A percentile compares a stretch with the other conserved stretches of the same genome.
Conservation (phyloP, 1,140 invertebrate genomes). For the Scaptomyza graminum region DNA sequence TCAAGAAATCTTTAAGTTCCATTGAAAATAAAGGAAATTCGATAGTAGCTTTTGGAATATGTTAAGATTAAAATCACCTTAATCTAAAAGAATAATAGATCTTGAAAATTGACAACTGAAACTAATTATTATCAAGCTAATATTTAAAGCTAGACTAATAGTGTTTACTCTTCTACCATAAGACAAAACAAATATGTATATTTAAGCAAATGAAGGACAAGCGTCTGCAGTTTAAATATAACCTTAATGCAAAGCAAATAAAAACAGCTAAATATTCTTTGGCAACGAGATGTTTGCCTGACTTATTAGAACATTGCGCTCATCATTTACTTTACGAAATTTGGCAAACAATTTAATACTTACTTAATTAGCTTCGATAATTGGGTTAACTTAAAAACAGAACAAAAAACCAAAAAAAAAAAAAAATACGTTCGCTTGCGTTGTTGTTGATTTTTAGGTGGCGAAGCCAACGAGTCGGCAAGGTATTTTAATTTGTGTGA, state of each 20-base stretch:
- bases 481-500: conserved; percentile 82
- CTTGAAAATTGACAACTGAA: no score
- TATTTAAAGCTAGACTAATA: neutral
- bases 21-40: no score
- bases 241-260: conserved; percentile 32
- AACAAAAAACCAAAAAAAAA: conserved; percentile 4
- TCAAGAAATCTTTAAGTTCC: no score
- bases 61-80: no score
- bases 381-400: conserved; percentile 66
- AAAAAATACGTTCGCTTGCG: conserved; percentile 20
- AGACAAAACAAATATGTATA: neutral
- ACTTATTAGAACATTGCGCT: conserved; percentile 61
- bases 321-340: conserved; percentile 41
- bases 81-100: no score
- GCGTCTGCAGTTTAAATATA: conserved; percentile 23
- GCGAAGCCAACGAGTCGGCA: conserved; percentile 47
- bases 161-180: neutral
- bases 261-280: conserved; percentile 30
- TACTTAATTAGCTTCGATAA: conserved; percentile 73
- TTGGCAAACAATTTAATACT: conserved; percentile 76
- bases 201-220: conserved; percentile 14
- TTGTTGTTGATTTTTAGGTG: conserved; percentile 43
- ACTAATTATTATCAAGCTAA: no score
- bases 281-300: conserved; percentile 51
- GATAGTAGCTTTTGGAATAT: no score